phyloP scores from a whole-genome alignment of 2,888 invertebrate genomes.

The Erebia palarica region DNA sequence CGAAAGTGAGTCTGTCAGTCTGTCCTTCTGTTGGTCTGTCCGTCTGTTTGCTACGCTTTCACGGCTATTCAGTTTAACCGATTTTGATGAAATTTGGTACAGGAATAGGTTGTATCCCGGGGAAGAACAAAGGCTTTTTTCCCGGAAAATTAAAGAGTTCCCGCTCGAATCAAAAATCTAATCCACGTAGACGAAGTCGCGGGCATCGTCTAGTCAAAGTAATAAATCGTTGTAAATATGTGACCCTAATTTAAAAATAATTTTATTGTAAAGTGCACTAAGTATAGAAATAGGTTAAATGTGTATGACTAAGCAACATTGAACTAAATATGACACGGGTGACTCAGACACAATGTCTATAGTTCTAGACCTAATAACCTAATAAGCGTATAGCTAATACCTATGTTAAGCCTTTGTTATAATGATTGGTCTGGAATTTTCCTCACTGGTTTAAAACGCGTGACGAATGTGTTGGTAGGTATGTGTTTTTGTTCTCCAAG shows the following conservation, averaged over 20 bases:
- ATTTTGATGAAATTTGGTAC: no score
- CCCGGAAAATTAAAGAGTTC: no score
- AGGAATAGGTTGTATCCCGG: no score
- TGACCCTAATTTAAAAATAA: neutral
- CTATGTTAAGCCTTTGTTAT: slow-evolving; percentile 5
- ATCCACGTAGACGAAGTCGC: no score
- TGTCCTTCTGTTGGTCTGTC: no score
- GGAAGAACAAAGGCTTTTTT: no score
- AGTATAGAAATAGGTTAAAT: slow-evolving; percentile 9
- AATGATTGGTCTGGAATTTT: neutral
- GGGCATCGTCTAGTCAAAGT: no score
- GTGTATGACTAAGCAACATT: slow-evolving; percentile 30
- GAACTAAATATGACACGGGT: slow-evolving; percentile 26
- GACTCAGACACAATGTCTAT: slow-evolving; percentile 18
- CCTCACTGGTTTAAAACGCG: neutral
- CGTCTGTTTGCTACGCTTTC: no score
- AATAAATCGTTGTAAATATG: neutral
- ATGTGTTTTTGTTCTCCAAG: neutral
- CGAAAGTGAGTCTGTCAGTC: no score
- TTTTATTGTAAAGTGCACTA: neutral
- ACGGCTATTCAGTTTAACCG: no score
- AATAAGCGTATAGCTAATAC: slow-evolving; percentile 16
- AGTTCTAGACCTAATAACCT: slow-evolving; percentile 24
- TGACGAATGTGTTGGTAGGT: neutral
- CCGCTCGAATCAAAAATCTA: no score